phyloP scores from a whole-genome alignment of 2,113 vertebrate species.

The Oreochromis spilurus region DNA sequence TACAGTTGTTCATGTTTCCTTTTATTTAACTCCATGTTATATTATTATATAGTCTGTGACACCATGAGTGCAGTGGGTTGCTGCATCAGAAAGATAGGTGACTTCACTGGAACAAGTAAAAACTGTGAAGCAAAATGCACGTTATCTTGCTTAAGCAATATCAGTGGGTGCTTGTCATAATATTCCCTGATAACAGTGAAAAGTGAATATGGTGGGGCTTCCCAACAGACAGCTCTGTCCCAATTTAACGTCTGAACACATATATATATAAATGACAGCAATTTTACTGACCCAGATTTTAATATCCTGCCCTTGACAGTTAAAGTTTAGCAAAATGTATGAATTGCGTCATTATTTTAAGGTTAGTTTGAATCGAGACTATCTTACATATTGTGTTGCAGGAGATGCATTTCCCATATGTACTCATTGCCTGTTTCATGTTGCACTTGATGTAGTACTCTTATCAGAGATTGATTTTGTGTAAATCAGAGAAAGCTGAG shows the following conservation, averaged over 20 bases:
- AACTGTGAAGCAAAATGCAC: neutral
- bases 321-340: neutral
- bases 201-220: neutral
- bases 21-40: neutral
- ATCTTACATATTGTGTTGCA: neutral
- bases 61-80: neutral
- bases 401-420: slow-evolving; percentile 31
- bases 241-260: neutral
- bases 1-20: neutral
- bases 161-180: neutral
- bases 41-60: neutral
- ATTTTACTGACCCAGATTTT: slow-evolving; percentile 2
- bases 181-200: neutral
- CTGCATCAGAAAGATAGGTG: neutral
- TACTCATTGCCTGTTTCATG: slow-evolving; percentile 28
- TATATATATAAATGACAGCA: neutral
- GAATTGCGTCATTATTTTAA: slow-evolving; percentile 15
- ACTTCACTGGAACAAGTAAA: neutral
- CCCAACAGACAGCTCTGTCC: neutral
- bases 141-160: neutral
- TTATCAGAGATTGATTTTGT: slow-evolving; percentile 81
- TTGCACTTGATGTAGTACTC: slow-evolving; percentile 48
- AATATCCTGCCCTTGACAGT: slow-evolving; percentile 29
- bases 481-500: slow-evolving; percentile 73
- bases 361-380: neutral